Evolutionary conservation across 2,888 invertebrate species (phyloP).

Genomic region (Melikaiella ostensackeni): DNA sequence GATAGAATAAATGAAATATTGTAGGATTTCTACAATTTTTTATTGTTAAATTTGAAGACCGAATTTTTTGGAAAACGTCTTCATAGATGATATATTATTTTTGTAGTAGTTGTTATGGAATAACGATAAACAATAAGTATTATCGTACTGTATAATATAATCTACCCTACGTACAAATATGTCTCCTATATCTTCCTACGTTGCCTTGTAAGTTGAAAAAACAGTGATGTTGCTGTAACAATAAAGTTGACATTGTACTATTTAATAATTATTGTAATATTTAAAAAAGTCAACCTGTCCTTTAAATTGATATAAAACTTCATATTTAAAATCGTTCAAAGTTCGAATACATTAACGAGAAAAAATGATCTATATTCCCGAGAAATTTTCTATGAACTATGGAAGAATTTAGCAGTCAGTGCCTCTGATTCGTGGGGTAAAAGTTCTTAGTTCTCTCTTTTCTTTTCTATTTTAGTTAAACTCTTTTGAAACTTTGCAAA

Average conservation of each 20-base stretch:
- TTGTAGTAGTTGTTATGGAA: not conserved
- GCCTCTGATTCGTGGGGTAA: not conserved
- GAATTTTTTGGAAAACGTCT: not conserved
- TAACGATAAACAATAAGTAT: not conserved
- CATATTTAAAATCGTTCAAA: not conserved
- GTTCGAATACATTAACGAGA: not conserved
- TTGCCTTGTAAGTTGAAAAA: conserved; percentile 12
- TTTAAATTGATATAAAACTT: no score
- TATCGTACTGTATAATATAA: conserved; percentile 9
- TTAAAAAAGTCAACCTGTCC: not conserved
- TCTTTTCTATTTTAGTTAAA: not conserved
- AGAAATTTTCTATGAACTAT: not conserved
- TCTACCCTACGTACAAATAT: conserved; percentile 17
- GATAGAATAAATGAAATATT: not conserved
- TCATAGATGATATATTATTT: conserved; percentile 26
- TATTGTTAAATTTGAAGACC: not conserved
- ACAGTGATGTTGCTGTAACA: conserved; percentile 20
- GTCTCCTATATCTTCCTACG: conserved; percentile 29
- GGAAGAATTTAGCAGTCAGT: not conserved
- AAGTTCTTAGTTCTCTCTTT: not conserved
- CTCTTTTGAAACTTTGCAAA: not conserved
- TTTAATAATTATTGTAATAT: not conserved
- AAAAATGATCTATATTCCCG: not conserved
- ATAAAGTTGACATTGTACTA: conserved; percentile 12
- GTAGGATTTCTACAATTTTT: not conserved